Base-by-base conservation (phyloP, 2,113 vertebrate species). In the Proteles cristata region DNA sequence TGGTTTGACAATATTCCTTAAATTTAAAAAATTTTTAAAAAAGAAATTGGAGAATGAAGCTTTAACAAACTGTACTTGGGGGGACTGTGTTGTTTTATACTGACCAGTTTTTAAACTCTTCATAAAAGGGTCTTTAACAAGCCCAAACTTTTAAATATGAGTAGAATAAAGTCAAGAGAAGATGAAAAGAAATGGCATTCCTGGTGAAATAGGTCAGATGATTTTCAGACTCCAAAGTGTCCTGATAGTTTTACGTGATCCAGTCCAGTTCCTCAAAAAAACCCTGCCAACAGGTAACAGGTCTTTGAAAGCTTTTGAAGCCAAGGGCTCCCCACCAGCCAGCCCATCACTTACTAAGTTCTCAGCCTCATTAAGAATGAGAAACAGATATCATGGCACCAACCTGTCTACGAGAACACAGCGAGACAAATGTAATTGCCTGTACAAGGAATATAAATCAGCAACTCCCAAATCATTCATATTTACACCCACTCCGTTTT, bases 391-490 rank as follows among this genome's bases (percentile, higher is more conserved):
- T 77, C 61, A 68, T 0, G 98, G 98, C 98, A 98, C 98, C 96
- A 63, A 98, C 94, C 89, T 97, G 98, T 98, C 98, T 98, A 98
- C 88, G 28, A 88, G 92, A 97, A 94, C 98, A 98, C 65, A 97
- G 96, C 45, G 55, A 63, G 95, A 97, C 81, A 94, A 98, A 97
- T 0, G 0, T 97, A 98, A 99, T 98, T 98, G 97, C 94, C 96
- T 91, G 83, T 96, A 96, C 10, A 55, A 96, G 93, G 96, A 96
- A 85, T 81, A 33, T 88, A 98, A 98, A 98, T 88, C 82, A 35
- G 97, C 82, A 97, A 98, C 61, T 98, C 94, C 96, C 96, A 90
- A 98, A 98, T 98, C 98, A 98, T 98, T 98, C 98, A 97, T 97
- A 98, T 97, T 98, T 98, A 98, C 93, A 96, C 79, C 88, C 96